Base-by-base conservation (phyloP, 2,888 invertebrate genomes). In the Leptinotarsa tumamoca region DNA sequence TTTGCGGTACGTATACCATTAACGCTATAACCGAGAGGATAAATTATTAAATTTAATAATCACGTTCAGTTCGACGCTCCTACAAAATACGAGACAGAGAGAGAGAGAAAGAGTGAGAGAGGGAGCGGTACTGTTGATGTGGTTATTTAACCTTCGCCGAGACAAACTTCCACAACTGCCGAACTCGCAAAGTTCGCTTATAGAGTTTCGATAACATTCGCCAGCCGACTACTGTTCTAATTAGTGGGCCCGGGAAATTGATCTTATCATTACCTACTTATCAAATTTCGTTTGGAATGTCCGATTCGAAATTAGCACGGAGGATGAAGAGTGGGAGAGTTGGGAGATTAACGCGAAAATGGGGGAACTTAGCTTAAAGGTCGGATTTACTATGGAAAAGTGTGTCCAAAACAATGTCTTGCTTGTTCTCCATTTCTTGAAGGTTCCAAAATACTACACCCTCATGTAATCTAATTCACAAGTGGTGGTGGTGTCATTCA, bases 41-140 rank as follows among this genome's bases (percentile, higher is more conserved):
- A 72, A 79, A 80, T 80, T 79, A 80, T 80, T 80, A 78, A 80
- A 80, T 80, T 79, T 79, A 79, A 79, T 80, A 79, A 78, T 76
- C 27, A 49, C 70, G 77, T 69, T 56, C 56, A 21, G 49, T 70
- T 58, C 70, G 58, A 70, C 70, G 70, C 58, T 58, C 52, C 58
- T 70, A 15, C 58, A 58, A 61, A 58, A 70, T 49, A 69, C 23
- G 49, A 27, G 68, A 33, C 7, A n/a, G 49, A 27, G 68, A 43
- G 58, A 58, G 21, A n/a, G 49, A 43, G 3, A 43, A 2, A 43
- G 3, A 3, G 43, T 13, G 23, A n/a, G 68, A 54, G 49, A 58
- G 21, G 13, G 49, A 10, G 21, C 43, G 58, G 58, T 27, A 58
- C 21, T 33, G 70, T 43, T 68, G 51, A 71, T 75, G 79, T 74